Evolutionary conservation across 2,797 vertebrate genomes (phyloP).

Genomic region (Propithecus deckenii): DNA sequence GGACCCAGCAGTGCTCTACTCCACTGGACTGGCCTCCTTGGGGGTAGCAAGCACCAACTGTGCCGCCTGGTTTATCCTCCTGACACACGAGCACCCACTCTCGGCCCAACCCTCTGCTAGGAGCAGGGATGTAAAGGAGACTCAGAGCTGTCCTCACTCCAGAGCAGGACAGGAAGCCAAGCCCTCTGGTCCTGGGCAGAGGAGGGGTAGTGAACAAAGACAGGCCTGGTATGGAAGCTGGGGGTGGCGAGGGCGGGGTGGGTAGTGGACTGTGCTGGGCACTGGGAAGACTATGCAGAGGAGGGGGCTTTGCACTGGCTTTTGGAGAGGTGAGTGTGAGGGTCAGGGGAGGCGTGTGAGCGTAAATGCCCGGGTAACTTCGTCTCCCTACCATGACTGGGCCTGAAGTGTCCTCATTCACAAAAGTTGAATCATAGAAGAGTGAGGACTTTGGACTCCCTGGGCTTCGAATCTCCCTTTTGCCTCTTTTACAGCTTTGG

Average conservation of each 20-base stretch:
- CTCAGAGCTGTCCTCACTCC: neutral
- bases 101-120: neutral
- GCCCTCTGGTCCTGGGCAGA: neutral
- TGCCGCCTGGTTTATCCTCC: neutral
- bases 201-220: neutral
- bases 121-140: neutral
- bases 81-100: neutral
- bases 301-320: neutral
- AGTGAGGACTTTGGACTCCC: neutral
- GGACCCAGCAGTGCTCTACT: neutral
- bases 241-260: too few relatives aligned
- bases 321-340: accelerated
- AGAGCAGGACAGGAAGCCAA: neutral
- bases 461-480: neutral
- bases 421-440: neutral
- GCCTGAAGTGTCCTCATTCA: accelerated
- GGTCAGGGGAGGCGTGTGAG: neutral
- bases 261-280: neutral
- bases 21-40: accelerated
- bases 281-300: neutral
- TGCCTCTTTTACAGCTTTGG: neutral
- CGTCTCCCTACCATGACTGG: accelerated
- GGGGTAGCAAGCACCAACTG: accelerated
- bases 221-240: neutral
- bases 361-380: accelerated